Conservation (phyloP, 2,113 vertebrate genomes). For the Mola mola region DNA sequence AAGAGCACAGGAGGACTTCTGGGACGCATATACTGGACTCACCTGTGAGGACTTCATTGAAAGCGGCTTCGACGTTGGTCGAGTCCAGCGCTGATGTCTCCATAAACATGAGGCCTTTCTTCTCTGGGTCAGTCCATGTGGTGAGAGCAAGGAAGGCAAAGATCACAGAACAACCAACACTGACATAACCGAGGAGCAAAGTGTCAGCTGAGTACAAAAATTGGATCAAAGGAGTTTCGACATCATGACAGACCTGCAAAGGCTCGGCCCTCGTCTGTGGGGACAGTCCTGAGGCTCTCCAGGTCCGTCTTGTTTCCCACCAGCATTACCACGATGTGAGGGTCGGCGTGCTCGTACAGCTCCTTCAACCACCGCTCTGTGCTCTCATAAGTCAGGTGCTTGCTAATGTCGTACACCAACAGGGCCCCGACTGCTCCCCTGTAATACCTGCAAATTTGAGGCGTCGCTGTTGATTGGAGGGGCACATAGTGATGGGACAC, state of each 20-base stretch:
- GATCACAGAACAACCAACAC: not conserved
- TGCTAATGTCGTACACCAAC: constrained; percentile 96
- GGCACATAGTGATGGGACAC: too few relatives aligned
- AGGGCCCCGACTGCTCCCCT: constrained; percentile 95
- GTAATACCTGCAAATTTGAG: constrained; percentile 86
- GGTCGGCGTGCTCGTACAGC: constrained; percentile 94
- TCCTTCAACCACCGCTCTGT: constrained; percentile 98
- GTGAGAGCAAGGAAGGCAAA: constrained; percentile 42
- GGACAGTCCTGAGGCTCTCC: constrained; percentile 86
- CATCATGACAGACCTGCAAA: constrained; percentile 85
- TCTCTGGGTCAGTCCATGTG: constrained; percentile 79
- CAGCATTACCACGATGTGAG: constrained; percentile 98
- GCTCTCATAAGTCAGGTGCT: constrained; percentile 95
- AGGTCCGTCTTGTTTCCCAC: constrained; percentile 97
- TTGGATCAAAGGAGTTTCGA: not conserved
- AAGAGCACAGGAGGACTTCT: not conserved
- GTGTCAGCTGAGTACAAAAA: not conserved
- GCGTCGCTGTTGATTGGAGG: not conserved
- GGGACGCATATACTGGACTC: not conserved
- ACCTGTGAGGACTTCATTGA: constrained; percentile 95
- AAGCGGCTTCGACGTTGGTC: constrained; percentile 94
- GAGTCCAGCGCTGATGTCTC: constrained; percentile 96
- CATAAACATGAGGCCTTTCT: constrained; percentile 92
- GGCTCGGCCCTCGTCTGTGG: constrained; percentile 88
- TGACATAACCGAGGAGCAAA: not conserved